These are phyloP conservation scores for Macroglossus sobrinus DNA, from an alignment of 2,113 vertebrate genomes.

Conservation along the genomic window DNA sequence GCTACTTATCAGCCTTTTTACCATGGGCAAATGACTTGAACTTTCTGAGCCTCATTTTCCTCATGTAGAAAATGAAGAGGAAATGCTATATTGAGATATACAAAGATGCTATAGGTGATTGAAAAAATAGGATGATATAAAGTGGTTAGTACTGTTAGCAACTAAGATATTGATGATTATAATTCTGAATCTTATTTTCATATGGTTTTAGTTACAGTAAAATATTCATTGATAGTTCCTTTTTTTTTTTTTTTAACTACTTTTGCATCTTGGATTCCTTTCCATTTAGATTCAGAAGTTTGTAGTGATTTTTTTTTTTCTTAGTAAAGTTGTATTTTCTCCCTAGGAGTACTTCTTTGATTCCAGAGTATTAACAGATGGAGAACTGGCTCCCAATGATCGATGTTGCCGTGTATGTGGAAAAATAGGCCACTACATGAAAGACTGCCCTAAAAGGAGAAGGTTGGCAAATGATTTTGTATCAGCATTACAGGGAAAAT, in stretches of 20 bases:
- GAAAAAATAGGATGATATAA: neutral
- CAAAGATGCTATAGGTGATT: neutral
- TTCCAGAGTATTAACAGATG: constrained; percentile 97
- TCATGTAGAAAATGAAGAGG: constrained; percentile 8
- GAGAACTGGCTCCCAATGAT: constrained; percentile 97
- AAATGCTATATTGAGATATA: constrained; percentile 10
- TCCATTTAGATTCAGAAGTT: constrained; percentile 15
- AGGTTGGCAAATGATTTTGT: constrained; percentile 84
- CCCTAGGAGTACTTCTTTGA: constrained; percentile 97
- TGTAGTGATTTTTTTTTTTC: neutral
- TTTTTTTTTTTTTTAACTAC: neutral
- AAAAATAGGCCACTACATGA: constrained; percentile 99
- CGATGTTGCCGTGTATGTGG: constrained; percentile 98
- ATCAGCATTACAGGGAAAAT: constrained; percentile 42
- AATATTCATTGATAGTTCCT: neutral
- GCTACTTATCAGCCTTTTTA: neutral
- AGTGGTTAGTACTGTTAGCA: constrained; percentile 1
- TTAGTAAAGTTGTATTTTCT: constrained; percentile 54
- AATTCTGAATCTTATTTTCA: constrained; percentile 35
- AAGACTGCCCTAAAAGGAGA: constrained; percentile 98
- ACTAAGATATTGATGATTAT: neutral
- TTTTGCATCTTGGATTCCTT: neutral
- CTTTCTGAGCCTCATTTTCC: neutral
- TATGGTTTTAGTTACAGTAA: constrained; percentile 25
- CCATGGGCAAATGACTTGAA: neutral